Evolutionary conservation across 2,888 invertebrate species (phyloP), one percentile per base, ranked within the genome.

Genomic region (Shargacucullia verbasci): DNA sequence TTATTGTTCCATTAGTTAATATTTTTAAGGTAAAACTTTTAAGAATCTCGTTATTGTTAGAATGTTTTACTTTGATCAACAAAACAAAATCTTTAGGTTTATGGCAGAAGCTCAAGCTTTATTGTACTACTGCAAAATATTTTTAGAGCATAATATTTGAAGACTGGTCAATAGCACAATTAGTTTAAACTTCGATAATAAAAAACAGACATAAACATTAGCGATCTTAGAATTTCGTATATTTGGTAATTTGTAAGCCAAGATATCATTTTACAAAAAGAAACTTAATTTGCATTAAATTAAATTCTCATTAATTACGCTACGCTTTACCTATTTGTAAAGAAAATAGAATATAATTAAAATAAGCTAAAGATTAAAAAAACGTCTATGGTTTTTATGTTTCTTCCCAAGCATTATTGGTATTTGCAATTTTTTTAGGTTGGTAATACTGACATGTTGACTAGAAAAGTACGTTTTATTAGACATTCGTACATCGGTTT

Each of bases 161-260:
- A 50, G 40, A 50, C 41, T 50, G 49, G 40, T 50, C 49, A 50
- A 41, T 50, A 50, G 49, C 34, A 50, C 49, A 50, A 41, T 50
- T 41, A 50, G 20, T 20, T 20, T 20, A 20, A 20, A 20, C 20
- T 20, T 20, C 20, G 20, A 50, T 40, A 43, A 52, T 52, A 44
- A 52, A 52, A 44, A 52, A 44, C 52, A 44, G 52, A 44, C 52
- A 52, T 52, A 52, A 52, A 52, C 43, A 52, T 44, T 52, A 52
- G 20, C 20, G 20, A 20, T 20, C 20, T 20, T 20, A 20, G 20
- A 41, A 50, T 50, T 50, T 50, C 49, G 41, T 50, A 41, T 41
- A 50, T 50, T 40, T 50, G 41, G 41, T 50, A 50, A 50, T 50
- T 40, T 50, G 49, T 50, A 50, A 50, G 40, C 49, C 49, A 50